Evolutionary conservation across 2,113 vertebrate genomes (phyloP), one percentile per base, ranked within the genome.

Genomic region (Montifringilla adamsi): DNA sequence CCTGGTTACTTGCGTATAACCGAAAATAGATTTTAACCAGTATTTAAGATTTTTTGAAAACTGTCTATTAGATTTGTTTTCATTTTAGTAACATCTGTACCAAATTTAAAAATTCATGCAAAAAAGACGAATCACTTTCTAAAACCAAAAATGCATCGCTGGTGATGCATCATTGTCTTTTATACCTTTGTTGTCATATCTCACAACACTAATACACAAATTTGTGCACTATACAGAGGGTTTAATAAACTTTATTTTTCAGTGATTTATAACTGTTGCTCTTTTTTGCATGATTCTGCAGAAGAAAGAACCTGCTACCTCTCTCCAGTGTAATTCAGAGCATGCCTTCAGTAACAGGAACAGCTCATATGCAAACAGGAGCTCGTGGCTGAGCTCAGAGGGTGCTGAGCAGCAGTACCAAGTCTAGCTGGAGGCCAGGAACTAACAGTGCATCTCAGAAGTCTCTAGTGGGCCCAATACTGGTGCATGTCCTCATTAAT

Each of bases 121-220:
- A 88, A 74, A 72, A 93, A 95, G 82, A 91, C 27, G 81, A 75
- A 93, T 93, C 18, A 64, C 73, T 90, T 95, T 86, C 64, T 89
- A 41, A 75, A 37, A 52, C 47, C 72, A 84, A 84, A 84, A 90
- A 66, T 52, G 28, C 52, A 66, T 87, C 15, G 31, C 53, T 79
- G 44, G 69, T 94, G 77, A 73, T 92, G 53, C 58, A 90, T 92
- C 59, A 74, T 70, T 83, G 68, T 84, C 85, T 86, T 96, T 94
- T 90, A 87, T 75, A 46, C 52, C 83, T 94, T 93, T 0, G 7
- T 91, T 85, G 64, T 94, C 41, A 7, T 72, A 52, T 80, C 87
- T 91, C 23, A 28, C 56, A 89, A 70, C 39, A 60, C 26, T 82
- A 75, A 63, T 37, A 52, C 1, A 8, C 72, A 77, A 85, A 81